phyloP scores from a whole-genome alignment of 2,888 invertebrate species.

The Drosophila barbarae region DNA sequence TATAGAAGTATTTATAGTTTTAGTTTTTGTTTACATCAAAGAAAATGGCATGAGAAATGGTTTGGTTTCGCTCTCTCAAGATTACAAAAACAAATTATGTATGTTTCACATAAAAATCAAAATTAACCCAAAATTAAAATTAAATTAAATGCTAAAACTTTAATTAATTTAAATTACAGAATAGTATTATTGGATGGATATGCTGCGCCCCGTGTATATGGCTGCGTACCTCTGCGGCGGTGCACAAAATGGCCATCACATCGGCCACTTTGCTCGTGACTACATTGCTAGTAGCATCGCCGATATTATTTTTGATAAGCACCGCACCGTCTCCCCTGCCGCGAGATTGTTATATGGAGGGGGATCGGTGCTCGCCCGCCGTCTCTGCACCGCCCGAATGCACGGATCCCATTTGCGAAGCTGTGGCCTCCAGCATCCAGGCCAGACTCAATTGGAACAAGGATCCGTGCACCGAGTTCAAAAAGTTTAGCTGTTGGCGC shows the following conservation, averaged over 20 bases:
- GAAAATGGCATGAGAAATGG: not conserved
- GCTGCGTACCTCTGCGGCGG: constrained; percentile 82
- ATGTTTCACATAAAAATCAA: too few species aligned
- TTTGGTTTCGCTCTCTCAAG: not conserved
- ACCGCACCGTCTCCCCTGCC: constrained; percentile 79
- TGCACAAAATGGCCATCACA: constrained; percentile 83
- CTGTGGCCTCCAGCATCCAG: constrained; percentile 78
- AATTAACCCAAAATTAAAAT: too few species aligned
- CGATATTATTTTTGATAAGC: constrained; percentile 82
- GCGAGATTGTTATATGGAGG: constrained; percentile 77
- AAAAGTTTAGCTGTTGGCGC: constrained; percentile 78
- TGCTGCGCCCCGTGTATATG: constrained; percentile 83
- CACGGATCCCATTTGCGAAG: constrained; percentile 74
- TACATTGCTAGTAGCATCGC: constrained; percentile 82
- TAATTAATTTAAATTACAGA: constrained; percentile 42
- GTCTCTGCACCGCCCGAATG: constrained; percentile 77
- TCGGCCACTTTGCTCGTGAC: constrained; percentile 83
- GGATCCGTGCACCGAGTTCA: constrained; percentile 79
- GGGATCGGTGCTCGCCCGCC: constrained; percentile 77
- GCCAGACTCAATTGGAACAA: constrained; percentile 78
- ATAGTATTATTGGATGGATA: constrained; percentile 81
- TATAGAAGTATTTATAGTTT: not conserved
- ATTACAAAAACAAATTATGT: not conserved
- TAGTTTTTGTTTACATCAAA: too few species aligned
- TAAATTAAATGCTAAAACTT: not conserved